Percentiles rank a stretch among this genome's conserved stretches.
Conservation (phyloP, 2,113 vertebrate species). For the Euleptes europaea region DNA sequence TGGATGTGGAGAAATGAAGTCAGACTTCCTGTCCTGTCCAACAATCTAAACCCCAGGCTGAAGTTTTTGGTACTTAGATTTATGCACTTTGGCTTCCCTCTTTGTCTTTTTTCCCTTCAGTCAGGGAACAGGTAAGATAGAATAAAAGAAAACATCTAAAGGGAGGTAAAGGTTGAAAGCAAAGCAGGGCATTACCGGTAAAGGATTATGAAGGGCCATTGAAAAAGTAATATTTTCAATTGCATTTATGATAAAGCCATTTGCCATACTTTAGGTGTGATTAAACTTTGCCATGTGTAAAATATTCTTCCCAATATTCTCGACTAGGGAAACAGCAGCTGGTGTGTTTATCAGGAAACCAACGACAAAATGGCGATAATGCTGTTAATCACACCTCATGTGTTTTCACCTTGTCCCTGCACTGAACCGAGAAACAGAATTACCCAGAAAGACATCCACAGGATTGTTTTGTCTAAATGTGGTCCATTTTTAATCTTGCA, state of each 20-base stretch:
- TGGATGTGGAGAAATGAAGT: too few relatives aligned
- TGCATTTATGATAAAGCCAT: conserved; percentile 3
- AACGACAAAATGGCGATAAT: background rate
- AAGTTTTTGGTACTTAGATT: background rate
- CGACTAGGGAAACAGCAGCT: background rate
- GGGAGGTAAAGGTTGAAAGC: background rate
- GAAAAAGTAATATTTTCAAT: conserved; percentile 17
- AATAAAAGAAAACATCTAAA: background rate
- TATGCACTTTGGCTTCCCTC: background rate
- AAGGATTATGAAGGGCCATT: background rate
- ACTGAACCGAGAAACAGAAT: background rate
- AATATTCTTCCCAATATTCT: background rate
- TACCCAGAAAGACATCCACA: background rate
- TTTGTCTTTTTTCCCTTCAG: background rate
- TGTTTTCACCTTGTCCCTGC: conserved; percentile 10
- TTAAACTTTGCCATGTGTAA: conserved; percentile 4
- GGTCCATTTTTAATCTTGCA: background rate
- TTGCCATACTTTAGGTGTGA: conserved; percentile 6
- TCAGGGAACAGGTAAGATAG: background rate
- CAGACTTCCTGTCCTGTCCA: background rate
- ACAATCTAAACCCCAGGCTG: background rate
- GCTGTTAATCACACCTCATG: background rate
- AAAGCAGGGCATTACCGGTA: background rate
- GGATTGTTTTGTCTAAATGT: background rate
- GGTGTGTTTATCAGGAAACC: conserved; percentile 13